Percentiles rank a stretch among this genome's conserved stretches.
These are phyloP conservation scores for Ichneumoninae sp. DNA, from an alignment of 2,888 invertebrate species.

Conservation along the genomic window DNA sequence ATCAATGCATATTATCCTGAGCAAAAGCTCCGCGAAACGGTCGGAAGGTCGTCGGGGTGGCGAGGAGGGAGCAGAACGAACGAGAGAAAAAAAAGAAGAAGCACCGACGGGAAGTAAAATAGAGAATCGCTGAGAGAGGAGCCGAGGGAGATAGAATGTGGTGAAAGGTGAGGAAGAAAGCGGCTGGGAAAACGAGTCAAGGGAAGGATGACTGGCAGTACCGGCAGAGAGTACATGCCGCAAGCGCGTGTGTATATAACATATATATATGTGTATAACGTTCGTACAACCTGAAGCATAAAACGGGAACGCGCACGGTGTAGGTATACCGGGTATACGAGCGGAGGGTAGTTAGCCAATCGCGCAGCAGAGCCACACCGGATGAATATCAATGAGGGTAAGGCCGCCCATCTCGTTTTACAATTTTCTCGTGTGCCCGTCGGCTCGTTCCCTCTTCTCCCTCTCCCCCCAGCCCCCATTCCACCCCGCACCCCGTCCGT, in stretches of 20 bases:
- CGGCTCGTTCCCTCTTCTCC: constrained; percentile 33
- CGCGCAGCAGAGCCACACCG: constrained; percentile 78
- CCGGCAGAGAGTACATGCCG: constrained; percentile 5
- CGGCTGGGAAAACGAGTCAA: constrained; percentile 19
- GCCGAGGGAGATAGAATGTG: constrained; percentile 44
- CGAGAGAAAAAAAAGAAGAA: constrained; percentile 35
- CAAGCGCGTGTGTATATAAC: constrained; percentile 20
- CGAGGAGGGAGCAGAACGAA: constrained; percentile 6
- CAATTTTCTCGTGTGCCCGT: constrained; percentile 75
- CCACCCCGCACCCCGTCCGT: not conserved
- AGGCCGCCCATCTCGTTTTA: constrained; percentile 79
- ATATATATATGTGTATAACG: not conserved
- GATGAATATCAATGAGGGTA: constrained; percentile 83
- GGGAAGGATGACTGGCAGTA: constrained; percentile 35
- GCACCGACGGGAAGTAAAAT: constrained; percentile 36
- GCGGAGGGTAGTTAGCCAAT: constrained; percentile 82
- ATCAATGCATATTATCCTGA: constrained; percentile 79
- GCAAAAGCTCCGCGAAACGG: constrained; percentile 63
- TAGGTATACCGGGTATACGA: constrained; percentile 70
- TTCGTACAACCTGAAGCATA: constrained; percentile 38
- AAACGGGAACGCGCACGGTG: constrained; percentile 56
- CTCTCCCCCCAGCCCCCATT: constrained; percentile 16
- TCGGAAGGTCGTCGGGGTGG: constrained; percentile 40
- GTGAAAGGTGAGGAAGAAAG: constrained; percentile 41
- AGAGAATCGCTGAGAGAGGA: constrained; percentile 44